A percentile compares a stretch with the other conserved stretches of the same genome.
phyloP scores from a whole-genome alignment of 2,113 vertebrate genomes.

The Taxidea taxus region DNA sequence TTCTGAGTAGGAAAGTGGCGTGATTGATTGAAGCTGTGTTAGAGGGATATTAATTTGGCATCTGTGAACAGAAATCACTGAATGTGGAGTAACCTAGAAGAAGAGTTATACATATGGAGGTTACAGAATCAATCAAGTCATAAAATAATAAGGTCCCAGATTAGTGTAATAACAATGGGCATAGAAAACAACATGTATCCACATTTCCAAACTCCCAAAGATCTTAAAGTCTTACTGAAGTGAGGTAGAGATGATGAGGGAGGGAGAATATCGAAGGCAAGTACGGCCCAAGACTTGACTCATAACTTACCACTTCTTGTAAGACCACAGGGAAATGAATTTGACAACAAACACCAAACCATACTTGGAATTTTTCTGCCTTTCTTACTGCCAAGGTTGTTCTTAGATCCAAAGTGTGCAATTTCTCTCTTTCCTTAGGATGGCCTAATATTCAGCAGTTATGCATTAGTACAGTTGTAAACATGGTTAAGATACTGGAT shows the following conservation, averaged over 20 bases:
- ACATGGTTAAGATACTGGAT: background rate
- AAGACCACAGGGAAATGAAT: background rate
- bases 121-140: background rate
- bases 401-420: background rate
- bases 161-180: background rate
- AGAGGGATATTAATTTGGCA: background rate
- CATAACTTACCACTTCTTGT: background rate
- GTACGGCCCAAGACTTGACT: background rate
- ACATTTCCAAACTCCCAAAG: background rate
- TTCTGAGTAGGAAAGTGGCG: background rate
- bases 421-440: background rate
- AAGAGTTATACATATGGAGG: background rate
- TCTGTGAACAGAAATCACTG: background rate
- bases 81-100: background rate
- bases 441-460: background rate
- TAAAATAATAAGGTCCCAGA: background rate
- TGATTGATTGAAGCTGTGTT: background rate
- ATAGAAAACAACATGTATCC: background rate
- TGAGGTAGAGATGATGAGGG: background rate
- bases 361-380: background rate
- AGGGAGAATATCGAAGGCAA: background rate
- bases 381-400: background rate
- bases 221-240: background rate
- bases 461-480: background rate
- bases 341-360: background rate